Conservation (phyloP, 2,797 vertebrate species). For the Astyanax mexicanus region DNA sequence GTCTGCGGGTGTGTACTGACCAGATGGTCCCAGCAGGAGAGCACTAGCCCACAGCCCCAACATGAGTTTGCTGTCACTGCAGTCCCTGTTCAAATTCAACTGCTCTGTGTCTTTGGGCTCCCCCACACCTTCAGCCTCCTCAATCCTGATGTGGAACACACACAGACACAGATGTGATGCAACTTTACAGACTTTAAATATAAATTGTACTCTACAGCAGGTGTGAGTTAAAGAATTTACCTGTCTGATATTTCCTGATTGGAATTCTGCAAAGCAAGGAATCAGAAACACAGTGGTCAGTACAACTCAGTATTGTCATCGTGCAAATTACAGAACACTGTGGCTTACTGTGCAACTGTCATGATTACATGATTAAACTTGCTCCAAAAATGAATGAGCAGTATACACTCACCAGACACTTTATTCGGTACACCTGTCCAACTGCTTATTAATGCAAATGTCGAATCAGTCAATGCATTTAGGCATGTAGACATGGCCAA, state of each 20-base stretch:
- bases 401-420: no score
- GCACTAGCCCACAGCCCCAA: conserved; percentile 88
- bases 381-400: no score
- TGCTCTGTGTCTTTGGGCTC: conserved; percentile 89
- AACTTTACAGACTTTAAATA: no score
- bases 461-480: no score
- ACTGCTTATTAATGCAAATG: no score
- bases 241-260: conserved; percentile 87
- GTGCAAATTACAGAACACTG: background rate
- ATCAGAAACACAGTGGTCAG: conserved; percentile 32
- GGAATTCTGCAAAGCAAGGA: conserved; percentile 76
- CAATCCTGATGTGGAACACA: conserved; percentile 77
- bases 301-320: background rate
- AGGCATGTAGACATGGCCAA: no score
- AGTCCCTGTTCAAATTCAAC: conserved; percentile 86
- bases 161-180: conserved; percentile 12
- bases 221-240: conserved; percentile 68
- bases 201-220: background rate
- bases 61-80: conserved; percentile 87
- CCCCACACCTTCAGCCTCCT: conserved; percentile 89
- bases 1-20: conserved; percentile 71
- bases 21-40: conserved; percentile 81
- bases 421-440: no score
- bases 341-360: no score
- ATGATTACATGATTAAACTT: no score